These are phyloP conservation scores for Hapalemur alaotrensis DNA, from an alignment of 2,797 vertebrate species.

Conservation along the genomic window DNA sequence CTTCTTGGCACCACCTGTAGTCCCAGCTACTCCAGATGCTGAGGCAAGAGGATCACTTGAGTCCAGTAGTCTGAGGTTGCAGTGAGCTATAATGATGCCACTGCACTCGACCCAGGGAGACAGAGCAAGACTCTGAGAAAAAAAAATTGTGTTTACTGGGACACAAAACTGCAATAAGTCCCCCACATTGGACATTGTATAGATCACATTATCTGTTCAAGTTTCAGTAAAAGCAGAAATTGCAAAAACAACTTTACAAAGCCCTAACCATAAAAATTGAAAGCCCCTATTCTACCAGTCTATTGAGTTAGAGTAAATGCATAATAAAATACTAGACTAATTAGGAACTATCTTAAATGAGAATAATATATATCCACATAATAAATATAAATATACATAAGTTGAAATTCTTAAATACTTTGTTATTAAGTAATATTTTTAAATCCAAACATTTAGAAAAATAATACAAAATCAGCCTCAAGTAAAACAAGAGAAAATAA, in stretches of 20 bases:
- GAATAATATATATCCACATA: neutral
- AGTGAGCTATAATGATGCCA: no score
- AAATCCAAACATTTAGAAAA: neutral
- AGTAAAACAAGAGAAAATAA: neutral
- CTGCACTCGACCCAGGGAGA: no score
- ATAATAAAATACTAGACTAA: neutral
- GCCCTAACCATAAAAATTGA: neutral
- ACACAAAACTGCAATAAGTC: neutral
- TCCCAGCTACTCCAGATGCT: no score
- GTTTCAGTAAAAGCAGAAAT: neutral
- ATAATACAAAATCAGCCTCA: neutral
- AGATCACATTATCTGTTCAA: neutral
- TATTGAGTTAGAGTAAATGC: neutral
- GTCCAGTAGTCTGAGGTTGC: no score
- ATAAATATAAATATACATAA: neutral
- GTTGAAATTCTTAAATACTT: neutral
- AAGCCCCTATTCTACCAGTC: neutral
- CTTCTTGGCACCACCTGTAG: no score
- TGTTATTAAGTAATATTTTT: neutral
- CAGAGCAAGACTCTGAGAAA: no score
- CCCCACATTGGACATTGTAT: neutral
- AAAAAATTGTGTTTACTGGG: neutral
- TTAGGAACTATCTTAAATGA: neutral
- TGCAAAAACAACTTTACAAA: neutral
- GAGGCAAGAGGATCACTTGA: no score